Evolutionary conservation across 2,797 vertebrate species (phyloP).

Genomic region (Sphaeramia orbicularis): DNA sequence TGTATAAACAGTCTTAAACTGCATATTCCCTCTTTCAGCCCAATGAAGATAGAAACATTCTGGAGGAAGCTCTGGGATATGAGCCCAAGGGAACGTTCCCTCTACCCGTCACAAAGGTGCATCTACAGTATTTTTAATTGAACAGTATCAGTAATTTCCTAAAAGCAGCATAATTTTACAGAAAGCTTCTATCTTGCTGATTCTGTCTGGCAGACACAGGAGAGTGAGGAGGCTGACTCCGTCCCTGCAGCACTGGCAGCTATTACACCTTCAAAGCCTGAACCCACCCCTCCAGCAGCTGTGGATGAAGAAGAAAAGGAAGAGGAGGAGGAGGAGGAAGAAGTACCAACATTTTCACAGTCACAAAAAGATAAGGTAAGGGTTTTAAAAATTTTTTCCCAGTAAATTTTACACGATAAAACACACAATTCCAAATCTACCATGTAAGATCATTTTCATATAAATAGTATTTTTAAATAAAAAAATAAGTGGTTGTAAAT

Average conservation of each 20-base stretch:
- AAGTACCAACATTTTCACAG: constrained; percentile 38
- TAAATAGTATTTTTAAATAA: neutral
- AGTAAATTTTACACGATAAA: neutral
- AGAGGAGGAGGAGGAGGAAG: constrained; percentile 35
- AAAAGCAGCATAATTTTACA: neutral
- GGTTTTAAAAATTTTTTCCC: neutral
- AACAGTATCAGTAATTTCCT: neutral
- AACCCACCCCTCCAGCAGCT: constrained; percentile 45
- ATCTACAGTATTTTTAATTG: constrained; percentile 5
- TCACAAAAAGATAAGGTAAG: constrained; percentile 70
- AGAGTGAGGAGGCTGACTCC: constrained; percentile 52
- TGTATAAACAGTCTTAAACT: neutral
- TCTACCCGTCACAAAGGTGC: constrained; percentile 58
- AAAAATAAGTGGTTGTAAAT: neutral
- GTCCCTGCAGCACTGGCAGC: constrained; percentile 32
- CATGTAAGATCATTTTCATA: too few relatives aligned
- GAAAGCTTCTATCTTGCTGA: neutral
- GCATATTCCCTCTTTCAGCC: constrained; percentile 80
- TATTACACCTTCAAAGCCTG: constrained; percentile 49
- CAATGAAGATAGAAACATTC: constrained; percentile 96
- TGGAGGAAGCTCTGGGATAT: constrained; percentile 94
- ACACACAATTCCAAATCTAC: neutral
- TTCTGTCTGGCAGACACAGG: constrained; percentile 53
- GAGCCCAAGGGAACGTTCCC: constrained; percentile 80
- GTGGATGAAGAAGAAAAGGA: constrained; percentile 26